Evolutionary conservation across 2,888 invertebrate species (phyloP).

Genomic region (Cephalotes varians): DNA sequence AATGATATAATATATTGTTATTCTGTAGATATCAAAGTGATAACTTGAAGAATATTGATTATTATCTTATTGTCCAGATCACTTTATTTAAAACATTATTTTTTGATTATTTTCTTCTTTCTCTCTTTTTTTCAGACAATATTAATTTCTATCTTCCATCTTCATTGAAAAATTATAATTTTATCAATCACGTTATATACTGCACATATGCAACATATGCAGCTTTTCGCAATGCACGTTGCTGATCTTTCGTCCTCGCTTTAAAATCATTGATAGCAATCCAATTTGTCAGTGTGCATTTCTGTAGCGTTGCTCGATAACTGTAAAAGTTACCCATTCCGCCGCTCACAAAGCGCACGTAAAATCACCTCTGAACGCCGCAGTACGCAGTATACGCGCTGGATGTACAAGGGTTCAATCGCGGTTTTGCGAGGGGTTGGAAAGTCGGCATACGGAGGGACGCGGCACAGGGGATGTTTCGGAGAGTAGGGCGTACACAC

Average conservation of each 20-base stretch:
- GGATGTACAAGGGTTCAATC: constrained; percentile 73
- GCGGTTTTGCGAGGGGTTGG: constrained; percentile 75
- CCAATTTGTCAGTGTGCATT: constrained; percentile 23
- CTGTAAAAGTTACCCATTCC: constrained; percentile 34
- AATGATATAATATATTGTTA: not conserved
- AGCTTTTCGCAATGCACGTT: not conserved
- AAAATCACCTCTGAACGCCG: constrained; percentile 42
- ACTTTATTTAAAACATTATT: not conserved
- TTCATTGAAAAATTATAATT: not conserved
- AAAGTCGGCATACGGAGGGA: constrained; percentile 69
- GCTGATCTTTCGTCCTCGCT: constrained; percentile 23
- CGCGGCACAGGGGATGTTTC: constrained; percentile 69
- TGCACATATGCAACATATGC: not conserved
- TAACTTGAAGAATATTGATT: not conserved
- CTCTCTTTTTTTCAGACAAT: not conserved
- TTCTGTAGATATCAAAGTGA: not conserved
- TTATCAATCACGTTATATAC: not conserved
- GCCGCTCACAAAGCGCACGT: constrained; percentile 41
- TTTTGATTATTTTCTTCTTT: not conserved
- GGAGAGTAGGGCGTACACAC: constrained; percentile 70
- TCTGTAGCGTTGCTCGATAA: constrained; percentile 29
- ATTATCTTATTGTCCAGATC: not conserved
- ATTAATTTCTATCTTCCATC: not conserved
- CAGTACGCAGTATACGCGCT: constrained; percentile 40
- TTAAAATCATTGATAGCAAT: constrained; percentile 20